These are phyloP conservation scores for Neria commutata DNA, from an alignment of 2,888 invertebrate species.

Conservation along the genomic window DNA sequence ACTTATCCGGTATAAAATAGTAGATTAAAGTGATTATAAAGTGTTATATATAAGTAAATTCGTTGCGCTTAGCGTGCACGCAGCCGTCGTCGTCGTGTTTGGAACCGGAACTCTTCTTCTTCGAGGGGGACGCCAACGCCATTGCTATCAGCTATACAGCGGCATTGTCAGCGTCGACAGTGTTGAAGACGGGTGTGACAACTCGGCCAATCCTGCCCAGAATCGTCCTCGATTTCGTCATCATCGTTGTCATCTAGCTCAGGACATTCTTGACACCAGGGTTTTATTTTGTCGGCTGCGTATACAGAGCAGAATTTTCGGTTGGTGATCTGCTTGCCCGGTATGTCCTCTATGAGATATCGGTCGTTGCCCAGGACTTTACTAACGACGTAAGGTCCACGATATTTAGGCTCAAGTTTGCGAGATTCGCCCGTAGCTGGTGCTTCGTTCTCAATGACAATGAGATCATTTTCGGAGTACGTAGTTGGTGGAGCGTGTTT, in stretches of 20 bases:
- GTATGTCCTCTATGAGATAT: constrained; percentile 34
- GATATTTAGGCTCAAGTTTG: constrained; percentile 37
- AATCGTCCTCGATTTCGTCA: constrained; percentile 1
- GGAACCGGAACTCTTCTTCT: no score
- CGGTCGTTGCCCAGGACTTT: constrained; percentile 35
- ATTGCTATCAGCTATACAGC: no score
- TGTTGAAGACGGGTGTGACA: background rate
- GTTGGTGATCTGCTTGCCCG: constrained; percentile 15
- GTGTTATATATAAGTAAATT: no score
- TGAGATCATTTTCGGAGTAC: constrained; percentile 1
- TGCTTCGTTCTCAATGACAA: no score
- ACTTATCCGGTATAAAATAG: no score
- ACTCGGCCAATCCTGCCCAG: background rate
- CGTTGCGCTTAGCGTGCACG: no score
- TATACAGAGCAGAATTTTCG: constrained; percentile 13
- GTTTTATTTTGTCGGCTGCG: constrained; percentile 11
- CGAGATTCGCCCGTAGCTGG: constrained; percentile 24
- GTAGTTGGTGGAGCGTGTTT: background rate
- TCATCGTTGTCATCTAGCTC: background rate
- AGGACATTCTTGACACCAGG: constrained; percentile 1
- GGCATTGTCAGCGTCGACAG: no score
- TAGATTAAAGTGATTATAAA: no score
- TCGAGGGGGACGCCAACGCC: no score
- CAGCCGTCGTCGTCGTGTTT: no score
- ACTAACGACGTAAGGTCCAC: constrained; percentile 38